Conservation (phyloP, 2,113 vertebrate genomes). For the Chloropsis hardwickii region DNA sequence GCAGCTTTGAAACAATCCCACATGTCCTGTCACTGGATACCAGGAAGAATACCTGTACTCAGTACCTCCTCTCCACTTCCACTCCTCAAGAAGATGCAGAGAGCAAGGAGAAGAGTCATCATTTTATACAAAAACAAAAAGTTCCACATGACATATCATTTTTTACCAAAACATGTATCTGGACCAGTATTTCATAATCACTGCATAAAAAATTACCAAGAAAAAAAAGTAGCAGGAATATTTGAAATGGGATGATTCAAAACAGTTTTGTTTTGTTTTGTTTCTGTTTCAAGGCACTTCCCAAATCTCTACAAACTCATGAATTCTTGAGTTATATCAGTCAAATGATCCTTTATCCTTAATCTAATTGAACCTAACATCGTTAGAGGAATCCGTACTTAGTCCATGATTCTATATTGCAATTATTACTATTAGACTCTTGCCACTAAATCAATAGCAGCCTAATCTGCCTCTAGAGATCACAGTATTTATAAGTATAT, state of each 20-base stretch:
- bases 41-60: not conserved
- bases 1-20: not conserved
- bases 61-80: not conserved
- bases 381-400: not conserved
- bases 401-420: not conserved
- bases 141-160: too few species aligned
- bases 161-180: not conserved
- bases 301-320: not conserved
- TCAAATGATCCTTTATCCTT: not conserved
- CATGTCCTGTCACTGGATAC: accelerated
- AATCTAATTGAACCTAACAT: not conserved
- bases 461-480: not conserved
- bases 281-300: not conserved
- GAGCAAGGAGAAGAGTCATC: not conserved
- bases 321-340: not conserved
- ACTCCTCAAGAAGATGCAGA: not conserved
- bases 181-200: not conserved
- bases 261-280: not conserved
- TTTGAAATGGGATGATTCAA: not conserved
- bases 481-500: too few species aligned
- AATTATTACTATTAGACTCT: not conserved
- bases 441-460: not conserved
- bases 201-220: not conserved
- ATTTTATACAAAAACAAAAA: not conserved
- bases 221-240: not conserved